Base-by-base conservation (phyloP, 2,888 invertebrate species). In the Chymomyza fuscimana region DNA sequence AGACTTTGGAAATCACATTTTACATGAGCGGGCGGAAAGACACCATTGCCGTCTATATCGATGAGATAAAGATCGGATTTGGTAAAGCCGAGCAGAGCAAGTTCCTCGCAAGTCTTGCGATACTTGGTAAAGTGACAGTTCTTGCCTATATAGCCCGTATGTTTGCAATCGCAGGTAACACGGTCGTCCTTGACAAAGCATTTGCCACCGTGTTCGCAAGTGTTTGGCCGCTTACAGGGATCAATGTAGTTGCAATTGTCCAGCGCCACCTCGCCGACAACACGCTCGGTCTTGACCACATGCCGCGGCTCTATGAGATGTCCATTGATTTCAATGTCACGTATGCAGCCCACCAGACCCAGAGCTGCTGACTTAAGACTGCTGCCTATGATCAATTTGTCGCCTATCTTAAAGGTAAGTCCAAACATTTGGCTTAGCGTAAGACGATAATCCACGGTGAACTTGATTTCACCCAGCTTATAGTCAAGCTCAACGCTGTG, bases 101-200 rank as follows among this genome's bases (percentile, higher is more conserved):
- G 91, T 88, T 98, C 98, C 91, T 98, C 98, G 90, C 98, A 98
- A 0, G 98, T 97, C 89, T 97, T 96, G 77, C 97, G 94, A 89
- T 96, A 97, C 70, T 96, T 95, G 1, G 98, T 97, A 84, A 98
- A 98, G 90, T 98, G 98, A 86, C 98, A 98, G 89, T 97, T 97
- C 89, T 96, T 96, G 10, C 98, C 98, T 60, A 96, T 96, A 89
- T 98, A 98, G 0, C 97, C 97, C 5, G 97, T 97, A 77, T 95
- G 96, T 58, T 95, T 95, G 91, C 98, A 98, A 88, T 98, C 97
- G 90, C 98, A 98, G 40, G 95, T 96, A 58, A 98, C 95, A 66
- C 95, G 93, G 86, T 97, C 96, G 90, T 97, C 97, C 87, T 96
- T 95, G 0, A 98, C 96, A 29, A 97, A 96, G 92, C 98, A 98